Percentiles rank a stretch among this genome's conserved stretches.
Evolutionary conservation across 23 tunicate genomes (phyloP).

Genomic region (Halocynthia aurantium): DNA sequence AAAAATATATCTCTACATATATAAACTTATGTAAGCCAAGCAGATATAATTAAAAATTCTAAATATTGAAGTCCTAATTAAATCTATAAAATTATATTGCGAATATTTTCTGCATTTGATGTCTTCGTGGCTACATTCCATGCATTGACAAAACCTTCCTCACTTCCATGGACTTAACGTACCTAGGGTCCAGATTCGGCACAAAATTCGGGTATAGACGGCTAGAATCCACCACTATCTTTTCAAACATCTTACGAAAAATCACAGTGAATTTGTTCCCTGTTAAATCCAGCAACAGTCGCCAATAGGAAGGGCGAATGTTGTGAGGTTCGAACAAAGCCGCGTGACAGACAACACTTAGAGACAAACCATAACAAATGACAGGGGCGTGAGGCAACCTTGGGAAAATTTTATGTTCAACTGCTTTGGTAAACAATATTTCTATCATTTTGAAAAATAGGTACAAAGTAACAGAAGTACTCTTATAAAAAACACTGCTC

Average conservation of each 20-base stretch:
- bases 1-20: too few species aligned
- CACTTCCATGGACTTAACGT: conserved; percentile 24
- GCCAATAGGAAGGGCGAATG: conserved; percentile 67
- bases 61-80: too few species aligned
- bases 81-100: too few species aligned
- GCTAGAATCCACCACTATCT: conserved; percentile 19
- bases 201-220: conserved; percentile 37
- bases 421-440: background rate
- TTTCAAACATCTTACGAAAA: conserved; percentile 39
- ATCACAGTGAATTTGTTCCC: conserved; percentile 46
- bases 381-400: too few species aligned
- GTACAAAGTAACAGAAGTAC: background rate
- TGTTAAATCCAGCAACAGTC: conserved; percentile 34
- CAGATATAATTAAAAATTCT: too few species aligned
- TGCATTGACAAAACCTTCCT: conserved; percentile 1
- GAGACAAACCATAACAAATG: too few species aligned
- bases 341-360: background rate
- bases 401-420: background rate
- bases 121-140: conserved; percentile 14
- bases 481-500: background rate
- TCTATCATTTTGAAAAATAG: background rate
- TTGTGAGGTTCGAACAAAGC: conserved; percentile 61
- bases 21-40: too few species aligned
- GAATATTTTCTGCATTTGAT: too few species aligned
- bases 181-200: conserved; percentile 40